Evolutionary conservation across 2,113 vertebrate species (phyloP), one percentile per base, ranked within the genome.

Genomic region (Accipiter cooperii): DNA sequence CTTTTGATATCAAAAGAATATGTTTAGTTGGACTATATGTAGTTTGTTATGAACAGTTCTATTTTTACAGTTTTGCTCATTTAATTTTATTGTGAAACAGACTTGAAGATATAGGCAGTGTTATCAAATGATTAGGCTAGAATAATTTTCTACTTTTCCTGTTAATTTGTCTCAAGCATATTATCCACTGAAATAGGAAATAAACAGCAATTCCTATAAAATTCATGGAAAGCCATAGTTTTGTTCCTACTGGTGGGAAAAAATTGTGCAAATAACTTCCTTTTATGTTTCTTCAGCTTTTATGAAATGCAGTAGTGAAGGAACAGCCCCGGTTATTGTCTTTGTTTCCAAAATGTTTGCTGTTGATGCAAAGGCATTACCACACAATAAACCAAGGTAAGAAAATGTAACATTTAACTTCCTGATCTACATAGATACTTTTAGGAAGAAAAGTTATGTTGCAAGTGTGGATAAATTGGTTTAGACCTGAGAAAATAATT

Each of bases 291-390:
- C 19, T 97, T 81, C 97, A 99, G 99, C 98, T 18, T 99, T 99
- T 96, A 96, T 99, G 95, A 98, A 98, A 94, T 99, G 99, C 93
- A 98, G 98, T 63, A 99, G 98, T 70, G 98, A 98, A 78, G 98
- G 95, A 38, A 79, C 97, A 7, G 98, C 98, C 13, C 99, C 99
- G 0, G 98, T 99, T 92, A 99, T 99, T 79, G 95, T 99, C 79
- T 99, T 99, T 96, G 98, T 99, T 96, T 99, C 99, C 86, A 99
- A 99, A 98, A 99, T 99, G 99, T 99, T 99, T 97, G 98, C 99
- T 19, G 98, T 99, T 57, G 99, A 99, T 69, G 83, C 98, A 46
- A 99, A 99, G 94, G 90, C 97, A 38, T 95, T 99, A 69, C 99
- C 99, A 25, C 98, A 99, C 85, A 99, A 99, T 96, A 99, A 98